A percentile compares a stretch with the other conserved stretches of the same genome.
phyloP scores from a whole-genome alignment of 1,140 invertebrate species.

The Drosophila arawakana region DNA sequence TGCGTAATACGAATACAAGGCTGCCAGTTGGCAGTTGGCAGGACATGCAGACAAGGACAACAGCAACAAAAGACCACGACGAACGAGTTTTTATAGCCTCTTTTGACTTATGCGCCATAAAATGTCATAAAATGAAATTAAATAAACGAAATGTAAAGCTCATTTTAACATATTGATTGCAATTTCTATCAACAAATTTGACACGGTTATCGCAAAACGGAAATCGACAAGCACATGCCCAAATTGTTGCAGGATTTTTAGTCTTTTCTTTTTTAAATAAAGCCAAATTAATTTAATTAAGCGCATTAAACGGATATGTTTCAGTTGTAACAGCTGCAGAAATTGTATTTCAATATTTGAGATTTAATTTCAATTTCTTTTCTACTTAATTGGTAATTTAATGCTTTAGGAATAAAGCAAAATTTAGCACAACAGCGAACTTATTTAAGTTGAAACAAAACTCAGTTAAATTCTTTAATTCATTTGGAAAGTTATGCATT shows the following conservation, averaged over 20 bases:
- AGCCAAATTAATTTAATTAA: background rate
- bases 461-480: too few species aligned
- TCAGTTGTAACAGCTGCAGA: too few species aligned
- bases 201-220: slow-evolving; percentile 13
- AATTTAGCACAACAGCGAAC: too few species aligned
- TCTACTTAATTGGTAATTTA: too few species aligned
- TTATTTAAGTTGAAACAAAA: too few species aligned
- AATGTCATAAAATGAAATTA: slow-evolving; percentile 78
- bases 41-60: slow-evolving; percentile 17
- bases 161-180: slow-evolving; percentile 74
- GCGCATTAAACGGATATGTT: background rate
- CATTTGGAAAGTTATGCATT: too few species aligned
- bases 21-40: slow-evolving; percentile 35
- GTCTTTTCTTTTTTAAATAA: background rate
- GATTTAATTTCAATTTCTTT: too few species aligned
- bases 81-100: slow-evolving; percentile 58
- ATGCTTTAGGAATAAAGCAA: too few species aligned
- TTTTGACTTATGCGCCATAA: slow-evolving; percentile 78
- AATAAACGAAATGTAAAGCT: slow-evolving; percentile 72
- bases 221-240: slow-evolving; percentile 26
- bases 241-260: background rate
- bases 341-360: too few species aligned
- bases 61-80: background rate
- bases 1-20: slow-evolving; percentile 71
- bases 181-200: slow-evolving; percentile 70